Base-by-base conservation (phyloP, 2,797 vertebrate species). In the Syngnathus acus region DNA sequence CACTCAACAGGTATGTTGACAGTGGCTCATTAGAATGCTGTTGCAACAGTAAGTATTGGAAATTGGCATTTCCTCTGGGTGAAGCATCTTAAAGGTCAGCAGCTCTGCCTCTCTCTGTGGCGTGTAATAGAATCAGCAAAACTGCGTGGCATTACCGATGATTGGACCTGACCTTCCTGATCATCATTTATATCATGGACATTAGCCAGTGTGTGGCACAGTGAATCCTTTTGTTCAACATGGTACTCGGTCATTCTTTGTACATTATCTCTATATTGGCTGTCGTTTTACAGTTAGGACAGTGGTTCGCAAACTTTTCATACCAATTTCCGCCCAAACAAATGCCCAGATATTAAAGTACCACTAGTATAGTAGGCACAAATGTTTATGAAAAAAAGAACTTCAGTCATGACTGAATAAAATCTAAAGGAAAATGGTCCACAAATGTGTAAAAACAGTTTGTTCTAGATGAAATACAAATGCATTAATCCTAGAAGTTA, bases 71-170 rank as follows among this genome's bases (percentile, higher is more conserved):
- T 90, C 85, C 84, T 86, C 73, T 78, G 82, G 82, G 82, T 85
- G 82, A 89, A 81, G 69, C 73, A 67, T 84, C 78, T 70, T 77
- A 92, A 91, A 92, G 89, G 90, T 92, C 90, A 90, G 73, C 1
- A 83, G 74, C 74, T 68, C 70, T 72, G 67, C 72, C 81, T 81
- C 67, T 74, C 73, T 71, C 76, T 80, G 77, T 69, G 65, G 69
- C 72, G 67, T 79, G 63, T 83, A 87, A 89, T 85, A 73, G 84
- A 79, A 89, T 90, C 83, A 80, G 82, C 62, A 43, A 61, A 82
- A 79, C 78, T 78, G 72, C 68, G 63, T 89, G 88, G 82, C 88
- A 89, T 90, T 91, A 89, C 66, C 83, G 77, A 68, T 82, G 82
- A 87, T 84, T 80, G 66, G 78, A 79, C 74, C 75, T 86, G 83